Conservation (phyloP, 1,140 invertebrate genomes). For the Apis mellifera region DNA sequence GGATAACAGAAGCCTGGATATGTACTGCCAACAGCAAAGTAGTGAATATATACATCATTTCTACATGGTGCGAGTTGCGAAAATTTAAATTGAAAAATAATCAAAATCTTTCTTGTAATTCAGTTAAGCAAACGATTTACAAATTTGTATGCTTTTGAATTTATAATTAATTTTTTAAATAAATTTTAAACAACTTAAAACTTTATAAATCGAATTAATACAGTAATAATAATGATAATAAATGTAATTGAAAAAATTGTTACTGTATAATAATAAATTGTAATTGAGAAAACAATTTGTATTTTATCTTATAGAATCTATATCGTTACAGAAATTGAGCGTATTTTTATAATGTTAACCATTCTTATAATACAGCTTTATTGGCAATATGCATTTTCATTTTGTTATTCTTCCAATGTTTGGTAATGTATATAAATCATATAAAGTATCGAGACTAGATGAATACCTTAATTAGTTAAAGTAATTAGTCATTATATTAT, state of each 20-base stretch:
- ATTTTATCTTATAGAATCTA: slow-evolving; percentile 41
- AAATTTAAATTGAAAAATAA: slow-evolving; percentile 9
- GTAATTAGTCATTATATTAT: slow-evolving; percentile 61
- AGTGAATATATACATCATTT: slow-evolving; percentile 50
- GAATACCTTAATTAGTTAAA: slow-evolving; percentile 63
- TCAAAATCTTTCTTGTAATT: slow-evolving; percentile 16
- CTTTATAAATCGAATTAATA: slow-evolving; percentile 6
- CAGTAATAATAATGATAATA: slow-evolving; percentile 8
- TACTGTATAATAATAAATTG: slow-evolving; percentile 1
- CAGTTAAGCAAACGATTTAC: neutral
- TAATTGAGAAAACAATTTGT: slow-evolving; percentile 21
- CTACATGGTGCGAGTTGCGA: slow-evolving; percentile 35
- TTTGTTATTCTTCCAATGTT: slow-evolving; percentile 26
- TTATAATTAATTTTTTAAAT: neutral
- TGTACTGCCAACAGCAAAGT: slow-evolving; percentile 41
- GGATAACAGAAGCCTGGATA: slow-evolving; percentile 49
- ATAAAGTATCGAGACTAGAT: slow-evolving; percentile 66
- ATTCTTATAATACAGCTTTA: slow-evolving; percentile 25
- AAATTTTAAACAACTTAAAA: neutral
- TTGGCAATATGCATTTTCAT: slow-evolving; percentile 32
- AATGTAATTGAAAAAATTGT: slow-evolving; percentile 9
- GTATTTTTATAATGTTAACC: slow-evolving; percentile 33
- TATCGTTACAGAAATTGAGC: slow-evolving; percentile 47
- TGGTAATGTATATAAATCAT: slow-evolving; percentile 62
- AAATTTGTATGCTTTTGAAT: neutral